Evolutionary conservation across 2,888 invertebrate genomes (phyloP).

Genomic region (Parelbella ahira): DNA sequence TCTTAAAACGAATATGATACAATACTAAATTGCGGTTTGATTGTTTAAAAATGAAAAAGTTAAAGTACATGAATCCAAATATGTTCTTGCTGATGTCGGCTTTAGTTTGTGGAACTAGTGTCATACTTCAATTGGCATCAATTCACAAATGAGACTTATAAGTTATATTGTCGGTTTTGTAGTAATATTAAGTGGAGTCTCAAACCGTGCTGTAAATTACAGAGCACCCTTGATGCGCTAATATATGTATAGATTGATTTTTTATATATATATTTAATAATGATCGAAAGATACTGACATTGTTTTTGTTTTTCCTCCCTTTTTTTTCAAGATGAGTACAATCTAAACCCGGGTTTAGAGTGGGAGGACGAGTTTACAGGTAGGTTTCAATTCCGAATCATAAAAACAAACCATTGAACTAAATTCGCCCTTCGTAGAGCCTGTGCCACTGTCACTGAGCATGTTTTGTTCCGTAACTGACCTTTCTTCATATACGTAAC

Average conservation of each 20-base stretch:
- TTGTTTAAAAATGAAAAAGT: too few species aligned
- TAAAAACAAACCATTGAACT: slow-evolving; percentile 65
- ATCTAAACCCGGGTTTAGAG: slow-evolving; percentile 99
- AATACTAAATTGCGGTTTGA: not conserved
- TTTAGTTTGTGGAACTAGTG: slow-evolving; percentile 29
- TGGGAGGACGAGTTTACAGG: slow-evolving; percentile 99
- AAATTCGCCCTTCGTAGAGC: slow-evolving; percentile 72
- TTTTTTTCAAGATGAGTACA: slow-evolving; percentile 97
- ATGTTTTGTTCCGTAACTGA: slow-evolving; percentile 68
- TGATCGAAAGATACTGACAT: slow-evolving; percentile 79
- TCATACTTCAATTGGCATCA: slow-evolving; percentile 3
- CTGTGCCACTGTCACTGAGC: slow-evolving; percentile 73
- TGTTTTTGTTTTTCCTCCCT: slow-evolving; percentile 80
- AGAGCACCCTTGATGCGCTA: slow-evolving; percentile 69
- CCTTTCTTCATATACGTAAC: slow-evolving; percentile 51
- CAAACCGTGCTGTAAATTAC: slow-evolving; percentile 70
- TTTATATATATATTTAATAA: slow-evolving; percentile 47
- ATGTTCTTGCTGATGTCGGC: slow-evolving; percentile 3
- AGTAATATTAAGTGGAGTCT: slow-evolving; percentile 42
- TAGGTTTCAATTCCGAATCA: slow-evolving; percentile 86
- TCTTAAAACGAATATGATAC: slow-evolving; percentile 1
- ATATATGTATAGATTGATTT: slow-evolving; percentile 68
- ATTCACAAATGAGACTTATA: slow-evolving; percentile 1
- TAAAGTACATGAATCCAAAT: not conserved
- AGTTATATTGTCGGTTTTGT: slow-evolving; percentile 39